These are phyloP conservation scores for Tridacna crocea DNA, from an alignment of 2,888 invertebrate species.

Conservation along the genomic window DNA sequence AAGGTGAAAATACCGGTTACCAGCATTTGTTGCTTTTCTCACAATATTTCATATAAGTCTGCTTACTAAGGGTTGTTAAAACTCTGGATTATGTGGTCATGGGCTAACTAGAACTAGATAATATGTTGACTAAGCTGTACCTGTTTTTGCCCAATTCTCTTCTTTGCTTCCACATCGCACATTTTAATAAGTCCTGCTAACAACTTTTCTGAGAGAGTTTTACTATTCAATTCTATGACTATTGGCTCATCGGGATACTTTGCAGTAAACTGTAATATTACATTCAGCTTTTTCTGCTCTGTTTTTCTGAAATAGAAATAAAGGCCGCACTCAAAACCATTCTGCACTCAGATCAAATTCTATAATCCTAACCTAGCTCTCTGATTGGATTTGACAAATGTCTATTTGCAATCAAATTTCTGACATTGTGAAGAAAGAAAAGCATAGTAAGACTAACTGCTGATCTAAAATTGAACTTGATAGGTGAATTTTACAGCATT, in stretches of 20 bases:
- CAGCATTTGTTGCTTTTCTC: neutral
- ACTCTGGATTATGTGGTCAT: neutral
- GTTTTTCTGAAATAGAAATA: constrained; percentile 85
- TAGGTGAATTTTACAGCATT: no score
- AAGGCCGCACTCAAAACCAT: neutral
- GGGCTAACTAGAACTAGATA: neutral
- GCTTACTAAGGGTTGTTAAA: neutral
- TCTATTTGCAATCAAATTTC: neutral
- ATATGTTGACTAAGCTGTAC: constrained; percentile 61
- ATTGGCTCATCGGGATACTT: constrained; percentile 88
- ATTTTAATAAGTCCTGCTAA: constrained; percentile 87
- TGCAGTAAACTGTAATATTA: constrained; percentile 88
- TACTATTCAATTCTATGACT: constrained; percentile 89
- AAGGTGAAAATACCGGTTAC: neutral
- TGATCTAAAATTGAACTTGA: no score
- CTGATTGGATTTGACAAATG: neutral
- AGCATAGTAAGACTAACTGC: neutral
- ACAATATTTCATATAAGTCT: neutral
- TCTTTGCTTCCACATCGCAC: constrained; percentile 87
- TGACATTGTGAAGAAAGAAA: neutral
- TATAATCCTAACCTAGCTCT: no score
- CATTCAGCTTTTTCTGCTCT: constrained; percentile 87
- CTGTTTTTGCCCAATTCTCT: constrained; percentile 86
- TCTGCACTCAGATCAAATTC: neutral
- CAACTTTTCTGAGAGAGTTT: constrained; percentile 88